Evolutionary conservation across 2,113 vertebrate genomes (phyloP), one percentile per base, ranked within the genome.

Genomic region (Kryptolebias marmoratus): DNA sequence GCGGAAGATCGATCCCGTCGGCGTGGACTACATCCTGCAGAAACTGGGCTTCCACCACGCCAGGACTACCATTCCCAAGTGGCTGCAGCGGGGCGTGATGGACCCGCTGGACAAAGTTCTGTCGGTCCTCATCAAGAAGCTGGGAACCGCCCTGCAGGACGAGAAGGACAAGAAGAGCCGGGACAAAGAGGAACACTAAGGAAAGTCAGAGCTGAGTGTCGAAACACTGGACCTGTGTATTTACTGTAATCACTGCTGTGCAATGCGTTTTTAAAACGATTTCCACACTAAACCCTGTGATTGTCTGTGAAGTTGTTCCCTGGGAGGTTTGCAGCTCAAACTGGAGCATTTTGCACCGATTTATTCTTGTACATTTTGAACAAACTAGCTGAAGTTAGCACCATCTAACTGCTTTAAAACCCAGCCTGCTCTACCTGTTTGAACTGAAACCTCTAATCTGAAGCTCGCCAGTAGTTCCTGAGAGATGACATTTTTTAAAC

Each of bases 21-120:
- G 98, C 0, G 98, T 99, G 86, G 98, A 99, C 90, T 99, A 99
- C 89, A 98, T 99, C 81, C 93, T 99, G 68, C 98, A 99, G 80
- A 99, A 99, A 75, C 87, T 99, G 74, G 98, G 98, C 80, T 99
- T 99, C 89, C 97, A 99, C 89, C 98, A 99, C n/a, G 98, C 98
- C 73, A 95, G 98, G 92, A 99, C 97, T 30, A 99, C 98, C 3
- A 99, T 99, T 87, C 98, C 98, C 18, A 99, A 99, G 90, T 99
- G 98, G 98, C 96, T 99, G 82, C 98, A 99, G 88, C 94, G 98
- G n/a, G 98, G 98, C 1, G 97, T 99, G 73, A 99, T 99, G 98
- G 98, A 99, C 88, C 98, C 98, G 2, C 81, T 99, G 90, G 98
- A 99, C 91, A 99, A 99, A 79, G 98, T 99, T 56, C 87, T 99